Conservation (phyloP, 64 coral and sea anemone species). For the Pocillopora damicornis region DNA sequence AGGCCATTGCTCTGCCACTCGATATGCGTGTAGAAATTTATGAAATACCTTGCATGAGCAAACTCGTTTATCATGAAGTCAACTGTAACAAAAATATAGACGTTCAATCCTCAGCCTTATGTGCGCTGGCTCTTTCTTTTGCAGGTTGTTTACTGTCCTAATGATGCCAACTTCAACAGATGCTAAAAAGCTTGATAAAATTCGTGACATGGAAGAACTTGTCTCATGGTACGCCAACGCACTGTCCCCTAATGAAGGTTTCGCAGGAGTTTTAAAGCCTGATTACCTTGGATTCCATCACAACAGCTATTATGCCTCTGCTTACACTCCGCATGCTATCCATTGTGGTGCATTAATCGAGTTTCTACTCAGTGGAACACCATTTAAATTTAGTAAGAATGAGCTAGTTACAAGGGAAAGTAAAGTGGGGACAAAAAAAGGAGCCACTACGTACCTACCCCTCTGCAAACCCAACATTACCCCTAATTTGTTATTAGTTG, state of each 20-base stretch:
- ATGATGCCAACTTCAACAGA: too few relatives aligned
- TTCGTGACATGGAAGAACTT: not conserved
- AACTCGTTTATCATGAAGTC: conserved; percentile 21
- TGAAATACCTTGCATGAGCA: too few relatives aligned
- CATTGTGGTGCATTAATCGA: not conserved
- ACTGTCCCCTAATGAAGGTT: not conserved
- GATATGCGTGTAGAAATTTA: too few relatives aligned
- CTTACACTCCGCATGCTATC: not conserved
- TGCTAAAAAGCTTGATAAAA: too few relatives aligned
- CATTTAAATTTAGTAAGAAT: not conserved
- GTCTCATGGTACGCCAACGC: conserved; percentile 28
- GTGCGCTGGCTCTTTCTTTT: too few relatives aligned
- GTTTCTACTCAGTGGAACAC: not conserved
- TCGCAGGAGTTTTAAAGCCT: conserved; percentile 16
- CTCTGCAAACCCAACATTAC: too few relatives aligned
- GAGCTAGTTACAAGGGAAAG: too few relatives aligned
- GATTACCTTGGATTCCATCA: not conserved
- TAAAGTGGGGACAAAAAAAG: too few relatives aligned
- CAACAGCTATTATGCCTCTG: not conserved
- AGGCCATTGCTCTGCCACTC: too few relatives aligned
- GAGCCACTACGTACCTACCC: too few relatives aligned
- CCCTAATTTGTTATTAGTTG: too few relatives aligned
- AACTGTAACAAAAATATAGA: not conserved
- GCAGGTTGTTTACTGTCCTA: not conserved
- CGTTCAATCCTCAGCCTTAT: not conserved